Base-by-base conservation (phyloP, 2,888 invertebrate species). In the Pocota personata region DNA sequence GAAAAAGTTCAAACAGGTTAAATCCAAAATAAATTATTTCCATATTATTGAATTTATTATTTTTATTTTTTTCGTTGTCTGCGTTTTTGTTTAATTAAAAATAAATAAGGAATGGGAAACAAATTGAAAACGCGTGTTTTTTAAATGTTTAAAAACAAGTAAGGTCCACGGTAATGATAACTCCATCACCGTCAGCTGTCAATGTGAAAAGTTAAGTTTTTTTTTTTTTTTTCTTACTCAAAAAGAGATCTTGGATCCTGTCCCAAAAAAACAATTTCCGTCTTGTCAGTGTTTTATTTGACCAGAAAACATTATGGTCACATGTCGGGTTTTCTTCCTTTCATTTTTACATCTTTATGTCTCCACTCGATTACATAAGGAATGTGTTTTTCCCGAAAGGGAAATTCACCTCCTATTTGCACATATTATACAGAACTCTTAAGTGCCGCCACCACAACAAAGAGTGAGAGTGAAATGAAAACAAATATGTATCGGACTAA, bases 1-100 rank as follows among this genome's bases (percentile, higher is more conserved):
- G 14, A n/a, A 30, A 64, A 64, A 55, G 75, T 75, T 75, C 75
- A 75, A 72, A 7, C 4, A 75, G 75, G 64, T 75, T 55, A 75
- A 75, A 75, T 64, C 55, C 64, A 64, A 64, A 64, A 62, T 64
- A 64, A 64, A 24, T 75, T 64, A 55, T 57, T 64, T 73, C 19
- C 37, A 40, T 73, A 21, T 40, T 40, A 60, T 60, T 73, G 16
- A 60, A 35, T 50, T 7, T 12, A n/a, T 72, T 46, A 48, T 30
- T 32, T 40, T 21, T 24, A 14, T 27, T 46, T 12, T 10, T 12
- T 1, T 19, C 8, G 12, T 52, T 35, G 3, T 37, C 35, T 35
- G 46, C n/a, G 30, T 35, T 21, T 66, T 16, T 21, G 19, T 14
- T 19, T 40, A 37, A 24, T 30, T 69, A 19, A 35, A 30, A 19